Evolutionary conservation across 2,797 vertebrate genomes (phyloP), one percentile per base, ranked within the genome.

Genomic region (Hyperoplus immaculatus): DNA sequence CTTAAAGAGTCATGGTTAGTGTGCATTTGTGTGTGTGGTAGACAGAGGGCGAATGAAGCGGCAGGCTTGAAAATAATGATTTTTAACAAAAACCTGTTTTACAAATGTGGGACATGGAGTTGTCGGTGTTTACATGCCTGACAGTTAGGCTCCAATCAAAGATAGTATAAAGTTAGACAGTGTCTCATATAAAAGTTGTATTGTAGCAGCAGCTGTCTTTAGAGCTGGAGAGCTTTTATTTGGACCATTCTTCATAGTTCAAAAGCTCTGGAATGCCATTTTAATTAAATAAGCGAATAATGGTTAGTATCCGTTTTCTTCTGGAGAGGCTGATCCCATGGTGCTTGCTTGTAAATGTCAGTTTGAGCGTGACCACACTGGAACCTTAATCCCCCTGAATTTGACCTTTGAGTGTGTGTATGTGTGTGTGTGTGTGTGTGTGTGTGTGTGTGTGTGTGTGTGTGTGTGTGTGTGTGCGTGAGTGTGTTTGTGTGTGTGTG

Each of bases 351-450:
- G 56, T 70, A 58, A 59, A 70, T 64, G 63, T 64, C 56, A 62
- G 53, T 36, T 1, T 50, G 49, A 51, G 45, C 47, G 46, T 75
- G 14, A 69, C 62, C 54, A 51, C 29, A 59, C 39, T 81, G 41
- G 21, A 69, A 29, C 72, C 7, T 60, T 69, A 51, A 72, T 80
- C 72, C n/a, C 29, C n/a, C 21, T 38, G 45, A 57, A 16, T 72
- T 51, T 72, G 43, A 58, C 21, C 29, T 75, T 11, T 14, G 21
- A 62, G 16, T 80, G 66, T 82, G 68, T 21, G 58, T 81, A 41
- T 65, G 58, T 58, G 43, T 72, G 18, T 53, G 51, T 53, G n/a
- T 53, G 18, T 54, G 16, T 50, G 47, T 54, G 10, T 80, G 38
- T 69, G 29, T 29, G 29, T 29, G 29, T 29, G 29, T 29, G 29